A percentile compares a stretch with the other conserved stretches of the same genome.
These are phyloP conservation scores for Neoitamus cyanurus DNA, from an alignment of 2,888 invertebrate species.

Conservation along the genomic window DNA sequence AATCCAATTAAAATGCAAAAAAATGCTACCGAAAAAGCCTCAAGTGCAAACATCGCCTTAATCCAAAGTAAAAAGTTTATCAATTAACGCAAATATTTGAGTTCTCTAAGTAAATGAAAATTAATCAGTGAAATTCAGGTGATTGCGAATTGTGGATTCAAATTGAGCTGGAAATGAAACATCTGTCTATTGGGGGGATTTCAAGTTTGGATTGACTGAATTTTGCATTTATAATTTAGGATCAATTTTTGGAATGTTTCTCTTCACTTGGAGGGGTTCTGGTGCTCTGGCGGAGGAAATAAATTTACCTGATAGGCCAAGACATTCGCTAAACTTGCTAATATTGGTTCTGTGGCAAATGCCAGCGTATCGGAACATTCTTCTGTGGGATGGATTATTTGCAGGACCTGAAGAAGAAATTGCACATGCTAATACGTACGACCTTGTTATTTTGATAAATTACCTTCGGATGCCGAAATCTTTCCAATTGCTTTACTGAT, in stretches of 20 bases:
- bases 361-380: conserved; percentile 90
- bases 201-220: background rate
- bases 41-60: background rate
- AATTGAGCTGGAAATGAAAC: background rate
- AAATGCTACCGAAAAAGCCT: background rate
- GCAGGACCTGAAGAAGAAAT: conserved; percentile 67
- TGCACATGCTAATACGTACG: background rate
- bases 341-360: conserved; percentile 92
- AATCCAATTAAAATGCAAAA: background rate
- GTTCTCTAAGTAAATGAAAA: background rate
- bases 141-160: background rate
- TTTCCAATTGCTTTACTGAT: conserved; percentile 82
- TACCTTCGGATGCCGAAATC: conserved; percentile 84
- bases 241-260: background rate
- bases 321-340: conserved; percentile 90
- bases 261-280: too few species aligned
- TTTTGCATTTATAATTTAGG: background rate
- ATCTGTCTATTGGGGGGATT: background rate
- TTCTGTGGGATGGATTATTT: conserved; percentile 78
- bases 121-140: background rate
- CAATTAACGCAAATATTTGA: conserved; percentile 14
- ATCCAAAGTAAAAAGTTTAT: conserved; percentile 14
- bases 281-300: too few species aligned
- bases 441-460: conserved; percentile 49
- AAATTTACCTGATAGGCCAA: conserved; percentile 79